These are phyloP conservation scores for Drosophila suboccidentalis DNA, from an alignment of 2,888 invertebrate species.

Conservation along the genomic window DNA sequence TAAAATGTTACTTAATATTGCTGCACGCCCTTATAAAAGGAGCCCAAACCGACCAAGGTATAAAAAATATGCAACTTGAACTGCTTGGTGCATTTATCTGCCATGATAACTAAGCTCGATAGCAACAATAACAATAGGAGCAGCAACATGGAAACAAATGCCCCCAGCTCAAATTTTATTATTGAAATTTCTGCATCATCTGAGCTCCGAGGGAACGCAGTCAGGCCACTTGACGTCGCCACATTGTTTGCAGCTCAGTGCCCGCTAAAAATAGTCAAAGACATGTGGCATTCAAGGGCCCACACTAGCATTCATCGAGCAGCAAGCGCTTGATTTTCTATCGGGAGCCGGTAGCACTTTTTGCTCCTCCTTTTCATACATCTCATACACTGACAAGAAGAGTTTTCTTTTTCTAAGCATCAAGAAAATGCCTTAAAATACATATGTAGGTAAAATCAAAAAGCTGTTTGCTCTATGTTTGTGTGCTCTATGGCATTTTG, in stretches of 20 bases:
- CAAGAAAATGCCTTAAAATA: conserved; percentile 70
- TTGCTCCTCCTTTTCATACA: not conserved
- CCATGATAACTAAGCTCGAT: conserved; percentile 40
- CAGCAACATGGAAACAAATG: conserved; percentile 10
- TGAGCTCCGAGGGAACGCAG: not conserved
- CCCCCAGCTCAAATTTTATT: conserved; percentile 35
- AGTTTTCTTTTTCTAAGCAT: conserved; percentile 64
- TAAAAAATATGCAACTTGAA: not conserved
- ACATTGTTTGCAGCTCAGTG: conserved; percentile 74
- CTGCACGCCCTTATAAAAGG: too few species aligned
- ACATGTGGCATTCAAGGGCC: conserved; percentile 61
- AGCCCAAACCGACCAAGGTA: too few species aligned
- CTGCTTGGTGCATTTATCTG: not conserved
- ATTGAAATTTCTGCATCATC: conserved; percentile 17
- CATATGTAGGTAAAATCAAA: conserved; percentile 25
- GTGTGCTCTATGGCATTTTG: conserved; percentile 1
- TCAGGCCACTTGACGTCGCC: conserved; percentile 66
- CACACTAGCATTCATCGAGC: conserved; percentile 13
- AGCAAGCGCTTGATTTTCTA: conserved; percentile 34
- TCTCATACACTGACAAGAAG: conserved; percentile 30
- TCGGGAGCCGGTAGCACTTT: conserved; percentile 39
- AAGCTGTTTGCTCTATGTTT: too few species aligned
- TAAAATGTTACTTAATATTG: too few species aligned
- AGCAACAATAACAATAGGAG: conserved; percentile 2
- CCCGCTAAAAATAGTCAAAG: conserved; percentile 75